These are phyloP conservation scores for Periophthalmus modestus DNA, from an alignment of 2,113 vertebrate species.

Conservation along the genomic window DNA sequence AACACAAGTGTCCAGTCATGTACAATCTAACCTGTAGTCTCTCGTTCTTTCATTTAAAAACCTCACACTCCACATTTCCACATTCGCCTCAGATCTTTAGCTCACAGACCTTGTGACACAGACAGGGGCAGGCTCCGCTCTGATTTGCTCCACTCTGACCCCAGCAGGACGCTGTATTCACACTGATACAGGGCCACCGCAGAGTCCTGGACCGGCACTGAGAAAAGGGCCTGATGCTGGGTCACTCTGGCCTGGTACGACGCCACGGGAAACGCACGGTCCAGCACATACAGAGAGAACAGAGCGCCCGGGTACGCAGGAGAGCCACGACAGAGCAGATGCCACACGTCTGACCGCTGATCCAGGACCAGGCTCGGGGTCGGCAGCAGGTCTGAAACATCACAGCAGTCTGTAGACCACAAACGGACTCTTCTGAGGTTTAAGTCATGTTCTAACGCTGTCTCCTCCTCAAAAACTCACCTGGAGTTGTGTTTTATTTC, in stretches of 20 bases:
- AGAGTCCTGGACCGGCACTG: constrained; percentile 54
- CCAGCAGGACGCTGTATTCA: constrained; percentile 67
- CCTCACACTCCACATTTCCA: no score
- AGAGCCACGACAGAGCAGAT: constrained; percentile 68
- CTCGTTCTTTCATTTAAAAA: no score
- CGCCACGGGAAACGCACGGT: constrained; percentile 18
- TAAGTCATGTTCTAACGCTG: no score
- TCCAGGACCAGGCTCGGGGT: constrained; percentile 60
- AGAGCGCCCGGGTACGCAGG: constrained; percentile 67
- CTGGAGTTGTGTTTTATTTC: no score
- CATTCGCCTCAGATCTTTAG: no score
- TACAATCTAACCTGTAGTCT: no score
- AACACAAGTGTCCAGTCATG: no score
- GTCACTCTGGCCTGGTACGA: constrained; percentile 7
- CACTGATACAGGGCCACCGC: constrained; percentile 64
- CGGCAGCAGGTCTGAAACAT: constrained; percentile 50
- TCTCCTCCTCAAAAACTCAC: no score
- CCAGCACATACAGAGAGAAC: constrained; percentile 68
- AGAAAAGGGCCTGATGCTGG: constrained; percentile 57
- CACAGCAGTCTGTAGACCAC: no score
- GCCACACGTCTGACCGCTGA: constrained; percentile 49
- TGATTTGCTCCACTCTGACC: constrained; percentile 52
- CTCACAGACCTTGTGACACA: constrained; percentile 47
- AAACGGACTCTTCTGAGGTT: no score
- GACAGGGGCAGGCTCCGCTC: constrained; percentile 53